Conservation (phyloP, 1,140 invertebrate genomes). For the Drosophila pseudoananassae region DNA sequence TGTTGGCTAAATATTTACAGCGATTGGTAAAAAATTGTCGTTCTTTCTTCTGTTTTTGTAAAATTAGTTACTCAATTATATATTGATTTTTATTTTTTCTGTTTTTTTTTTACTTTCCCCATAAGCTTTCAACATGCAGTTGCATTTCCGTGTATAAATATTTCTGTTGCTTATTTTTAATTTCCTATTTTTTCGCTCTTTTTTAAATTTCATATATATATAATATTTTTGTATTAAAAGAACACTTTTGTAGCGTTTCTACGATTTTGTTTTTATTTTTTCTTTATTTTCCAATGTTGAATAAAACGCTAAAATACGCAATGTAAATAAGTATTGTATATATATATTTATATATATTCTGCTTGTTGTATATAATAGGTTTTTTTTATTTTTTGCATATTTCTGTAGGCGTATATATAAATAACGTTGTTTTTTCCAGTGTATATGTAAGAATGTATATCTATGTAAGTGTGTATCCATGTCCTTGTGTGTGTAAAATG, state of each 20-base stretch:
- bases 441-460: conserved; percentile 43
- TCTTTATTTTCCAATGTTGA: conserved; percentile 49
- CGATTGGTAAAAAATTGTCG: conserved; percentile 49
- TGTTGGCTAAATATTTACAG: conserved; percentile 66
- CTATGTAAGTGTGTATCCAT: not conserved
- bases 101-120: conserved; percentile 15
- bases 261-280: conserved; percentile 35
- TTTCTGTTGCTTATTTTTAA: conserved; percentile 37
- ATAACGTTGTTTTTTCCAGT: conserved; percentile 61
- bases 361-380: conserved; percentile 68
- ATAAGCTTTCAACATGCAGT: conserved; percentile 59
- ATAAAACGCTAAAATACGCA: conserved; percentile 76
- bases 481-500: conserved; percentile 22
- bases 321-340: conserved; percentile 73
- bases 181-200: conserved; percentile 27
- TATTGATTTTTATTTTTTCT: conserved; percentile 17
- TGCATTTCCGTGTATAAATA: conserved; percentile 66
- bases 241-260: conserved; percentile 62
- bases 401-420: conserved; percentile 68
- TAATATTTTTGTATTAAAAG: conserved; percentile 46
- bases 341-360: conserved; percentile 52
- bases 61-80: conserved; percentile 34
- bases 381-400: conserved; percentile 36
- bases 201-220: conserved; percentile 16
- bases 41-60: conserved; percentile 36